Base-by-base conservation (phyloP, 1,140 invertebrate species). In the Oreohelix idahoensis region DNA sequence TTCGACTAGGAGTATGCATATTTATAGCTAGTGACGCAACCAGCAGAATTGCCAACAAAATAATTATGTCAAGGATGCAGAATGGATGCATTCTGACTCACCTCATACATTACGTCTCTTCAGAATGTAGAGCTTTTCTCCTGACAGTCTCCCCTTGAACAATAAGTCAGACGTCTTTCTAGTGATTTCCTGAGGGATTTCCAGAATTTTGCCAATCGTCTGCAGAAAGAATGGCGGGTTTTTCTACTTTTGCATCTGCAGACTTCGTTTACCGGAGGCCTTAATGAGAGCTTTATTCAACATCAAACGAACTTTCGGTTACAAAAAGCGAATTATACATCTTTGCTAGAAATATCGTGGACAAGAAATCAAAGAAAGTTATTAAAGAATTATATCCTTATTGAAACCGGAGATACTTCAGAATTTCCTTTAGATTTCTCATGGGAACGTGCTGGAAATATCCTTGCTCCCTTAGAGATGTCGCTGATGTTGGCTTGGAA, bases 301-400 rank as follows among this genome's bases (percentile, higher is more conserved):
- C 42, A 49, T 76, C 74, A 76, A 76, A 66, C 20, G 5, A 23
- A 51, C 45, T 15, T 51, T 35, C 1, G 2, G 74, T 32, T 35
- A 45, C 74, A 51, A 45, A 45, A 66, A 66, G 63, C 63, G 63
- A 32, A 35, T 76, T 51, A 29, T 73, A 39, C 74, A 53, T 76
- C 74, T 76, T 76, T 35, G 42, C 29, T 76, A 23, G 23, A 20
- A 53, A 42, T 38, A 11, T 45, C 20, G 39, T 39, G 5, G 13
- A 53, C 39, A 73, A 39, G 42, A 42, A 32, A 53, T 51, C 74
- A 76, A 53, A 76, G 74, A 51, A 53, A 49, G 29, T 51, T 76
- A 76, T 76, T 76, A 76, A 76, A 76, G 74, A 76, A 76, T 76
- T 35, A 76, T 76, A 51, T 53, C 32, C 26, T 51, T 76, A 76